Base-by-base conservation (phyloP, 2,888 invertebrate genomes). In the Rhagium mordax region DNA sequence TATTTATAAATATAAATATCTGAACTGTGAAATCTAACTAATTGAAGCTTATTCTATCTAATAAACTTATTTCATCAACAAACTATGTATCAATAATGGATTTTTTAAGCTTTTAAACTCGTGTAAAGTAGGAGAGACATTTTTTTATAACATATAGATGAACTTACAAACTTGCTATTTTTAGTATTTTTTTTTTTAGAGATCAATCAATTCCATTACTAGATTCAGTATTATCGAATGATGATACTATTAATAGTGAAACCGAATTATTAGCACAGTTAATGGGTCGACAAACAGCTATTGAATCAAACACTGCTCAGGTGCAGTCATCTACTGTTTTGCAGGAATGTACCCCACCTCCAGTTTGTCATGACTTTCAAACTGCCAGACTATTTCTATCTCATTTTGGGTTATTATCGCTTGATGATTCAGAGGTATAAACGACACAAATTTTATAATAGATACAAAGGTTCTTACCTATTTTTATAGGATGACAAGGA, bases 311-410 rank as follows among this genome's bases (percentile, higher is more conserved):
- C 76, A 76, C 86, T 57, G 76, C 81, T 61, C 79, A 82, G 18
- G 74, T 78, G 8, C 84, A 85, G 60, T 74, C 82, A 1, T 76
- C 79, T 21, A 53, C 55, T 7, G 59, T 49, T 72, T 76, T 81
- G 20, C 93, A 93, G 10, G 96, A 96, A 84, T 95, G 95, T 79
- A 88, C 91, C 0, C 94, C 96, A 1, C 96, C 96, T 0, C 90
- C 93, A 2, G 93, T 95, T 2, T 95, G 95, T 80, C 94, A 96
- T 70, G 97, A 98, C 86, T 98, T 98, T 85, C 98, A 98, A 89
- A 98, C 98, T 0, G 96, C 98, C 1, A 91, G 99, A 62, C 89
- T 99, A 24, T 97, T 99, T 86, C 89, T 99, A 16, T 97, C 98
- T 2, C 98, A 99, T 88, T 97, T 99, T 87, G 99, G 99, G 0